Evolutionary conservation across 92 coral and sea anemone species (phyloP), one percentile per base, ranked within the genome.

Genomic region (Desmophyllum pertusum): DNA sequence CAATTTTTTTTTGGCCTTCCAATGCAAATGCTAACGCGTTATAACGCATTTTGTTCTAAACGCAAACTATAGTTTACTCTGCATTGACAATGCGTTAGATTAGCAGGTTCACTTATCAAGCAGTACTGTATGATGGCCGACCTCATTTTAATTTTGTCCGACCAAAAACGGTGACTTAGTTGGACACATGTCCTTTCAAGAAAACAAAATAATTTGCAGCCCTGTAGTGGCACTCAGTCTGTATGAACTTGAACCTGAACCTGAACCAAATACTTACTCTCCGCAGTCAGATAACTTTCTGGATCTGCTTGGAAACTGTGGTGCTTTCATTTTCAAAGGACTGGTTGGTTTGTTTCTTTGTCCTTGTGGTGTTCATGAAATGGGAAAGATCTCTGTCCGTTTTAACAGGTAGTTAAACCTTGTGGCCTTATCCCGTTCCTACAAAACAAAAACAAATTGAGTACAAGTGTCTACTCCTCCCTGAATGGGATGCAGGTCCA

Each of bases 341-440:
- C 99, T 96, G 4, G 94, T 92, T 36, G 99, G 97, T 42, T n/a
- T 94, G 98, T 81, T 92, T 96, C 59, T 91, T 83, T 27, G 95
- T 91, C 38, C 95, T 74, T 11, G 95, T 93, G 61, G 99, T 93
- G 81, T 96, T 95, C 96, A 96, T 95, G 77, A 96, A 96, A 77
- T 96, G 99, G 35, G 99, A 87, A 96, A 96, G 87, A 96, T 95
- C 84, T 96, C 99, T 37, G 99, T 96, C 76, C 91, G 94, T 64
- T 93, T 86, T 23, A 96, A 84, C 48, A 96, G 93, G 73, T 83
- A 96, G 86, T 95, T 96, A 55, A 96, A 96, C 88, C 99, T 90
- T 52, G 98, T 95, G 67, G 99, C 93, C 87, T 98, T 96, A 81
- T 96, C 99, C 23, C 92, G 86, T 62, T 87, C 94, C 99, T 95